Evolutionary conservation across 1,140 invertebrate genomes (phyloP).

Genomic region (Chymomyza costata): DNA sequence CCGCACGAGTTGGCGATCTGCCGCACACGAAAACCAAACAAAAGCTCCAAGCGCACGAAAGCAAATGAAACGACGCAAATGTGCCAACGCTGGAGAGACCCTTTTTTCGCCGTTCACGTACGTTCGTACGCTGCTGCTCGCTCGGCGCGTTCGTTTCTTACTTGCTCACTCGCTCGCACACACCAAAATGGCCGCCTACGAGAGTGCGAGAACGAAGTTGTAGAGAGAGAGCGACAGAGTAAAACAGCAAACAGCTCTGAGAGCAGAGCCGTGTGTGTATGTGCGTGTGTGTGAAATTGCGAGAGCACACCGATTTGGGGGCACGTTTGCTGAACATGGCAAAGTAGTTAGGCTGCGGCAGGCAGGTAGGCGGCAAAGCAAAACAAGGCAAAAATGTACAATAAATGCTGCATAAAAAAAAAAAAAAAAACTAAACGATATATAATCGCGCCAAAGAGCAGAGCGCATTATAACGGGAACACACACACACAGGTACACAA

Average conservation of each 20-base stretch:
- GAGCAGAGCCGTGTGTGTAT: constrained; percentile 1
- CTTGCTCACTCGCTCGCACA: constrained; percentile 14
- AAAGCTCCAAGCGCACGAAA: constrained; percentile 64
- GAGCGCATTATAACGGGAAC: too few species aligned
- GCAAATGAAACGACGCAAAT: constrained; percentile 66
- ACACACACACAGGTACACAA: constrained; percentile 14
- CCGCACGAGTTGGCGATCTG: constrained; percentile 61
- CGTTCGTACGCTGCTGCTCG: constrained; percentile 40
- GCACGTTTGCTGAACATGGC: constrained; percentile 63
- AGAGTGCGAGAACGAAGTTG: constrained; percentile 57
- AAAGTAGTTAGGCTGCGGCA: constrained; percentile 33
- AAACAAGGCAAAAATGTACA: constrained; percentile 45
- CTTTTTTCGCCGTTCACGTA: constrained; percentile 43
- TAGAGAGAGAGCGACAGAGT: constrained; percentile 21
- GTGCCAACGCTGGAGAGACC: constrained; percentile 51
- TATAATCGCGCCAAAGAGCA: too few species aligned
- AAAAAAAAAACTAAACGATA: too few species aligned
- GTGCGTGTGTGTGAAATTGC: constrained; percentile 19
- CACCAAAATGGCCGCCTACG: constrained; percentile 46
- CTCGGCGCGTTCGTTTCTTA: too few species aligned
- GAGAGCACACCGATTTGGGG: constrained; percentile 52
- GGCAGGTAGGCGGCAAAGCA: constrained; percentile 33
- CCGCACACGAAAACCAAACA: constrained; percentile 66
- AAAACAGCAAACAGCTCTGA: not conserved
- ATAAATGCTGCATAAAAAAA: not conserved